Conservation (phyloP, 2,797 vertebrate species). For the Anas bernieri region DNA sequence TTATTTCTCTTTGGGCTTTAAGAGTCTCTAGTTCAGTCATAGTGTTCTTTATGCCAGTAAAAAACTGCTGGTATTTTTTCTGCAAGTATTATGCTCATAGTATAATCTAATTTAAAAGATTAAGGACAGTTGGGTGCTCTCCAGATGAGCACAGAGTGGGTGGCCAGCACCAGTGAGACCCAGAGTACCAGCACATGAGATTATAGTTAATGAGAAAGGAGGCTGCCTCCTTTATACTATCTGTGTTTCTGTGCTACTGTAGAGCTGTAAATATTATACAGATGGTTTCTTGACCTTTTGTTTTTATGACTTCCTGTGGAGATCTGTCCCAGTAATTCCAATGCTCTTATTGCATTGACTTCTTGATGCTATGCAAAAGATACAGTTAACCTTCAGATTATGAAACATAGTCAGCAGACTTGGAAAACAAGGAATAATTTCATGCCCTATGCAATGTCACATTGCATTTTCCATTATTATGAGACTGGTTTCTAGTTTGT, state of each 20-base stretch:
- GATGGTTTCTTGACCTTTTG: neutral
- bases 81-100: neutral
- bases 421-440: neutral
- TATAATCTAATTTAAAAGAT: neutral
- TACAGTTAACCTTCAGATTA: neutral
- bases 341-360: neutral
- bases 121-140: neutral
- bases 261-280: neutral
- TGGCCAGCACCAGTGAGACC: neutral
- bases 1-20: neutral
- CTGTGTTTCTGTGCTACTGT: neutral
- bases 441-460: neutral
- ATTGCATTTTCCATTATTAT: neutral
- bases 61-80: neutral
- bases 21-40: fast-evolving
- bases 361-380: neutral
- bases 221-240: neutral
- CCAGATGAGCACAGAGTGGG: fast-evolving
- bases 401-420: neutral
- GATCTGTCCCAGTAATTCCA: neutral
- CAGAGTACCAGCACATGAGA: neutral
- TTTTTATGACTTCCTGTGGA: neutral
- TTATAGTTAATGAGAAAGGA: neutral
- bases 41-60: neutral
- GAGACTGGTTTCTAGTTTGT: neutral